phyloP scores from a whole-genome alignment of 1,140 invertebrate species.

The Prorops nasuta region DNA sequence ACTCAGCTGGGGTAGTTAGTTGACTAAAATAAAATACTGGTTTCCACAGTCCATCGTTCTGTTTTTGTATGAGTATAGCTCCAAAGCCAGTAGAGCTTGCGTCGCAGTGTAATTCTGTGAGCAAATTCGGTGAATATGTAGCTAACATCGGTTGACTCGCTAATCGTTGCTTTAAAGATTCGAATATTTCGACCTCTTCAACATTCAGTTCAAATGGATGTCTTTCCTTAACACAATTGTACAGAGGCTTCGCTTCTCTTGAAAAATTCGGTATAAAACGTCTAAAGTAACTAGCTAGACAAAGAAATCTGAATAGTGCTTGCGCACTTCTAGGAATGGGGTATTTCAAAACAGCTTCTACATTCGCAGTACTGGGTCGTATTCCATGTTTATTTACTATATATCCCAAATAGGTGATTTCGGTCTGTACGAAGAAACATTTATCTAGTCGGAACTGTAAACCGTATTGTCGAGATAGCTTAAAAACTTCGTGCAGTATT shows the following conservation, averaged over 20 bases:
- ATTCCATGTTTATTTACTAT: not conserved
- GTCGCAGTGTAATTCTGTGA: constrained; percentile 9
- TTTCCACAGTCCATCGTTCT: constrained; percentile 11
- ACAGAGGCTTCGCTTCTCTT: not conserved
- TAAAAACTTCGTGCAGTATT: not conserved
- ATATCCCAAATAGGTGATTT: not conserved
- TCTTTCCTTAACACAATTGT: not conserved
- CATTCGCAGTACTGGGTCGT: not conserved
- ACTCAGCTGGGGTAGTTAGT: constrained; percentile 26
- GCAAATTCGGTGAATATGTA: constrained; percentile 26
- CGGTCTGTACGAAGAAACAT: not conserved
- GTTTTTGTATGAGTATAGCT: constrained; percentile 29
- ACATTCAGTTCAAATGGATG: not conserved
- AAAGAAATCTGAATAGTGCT: not conserved
- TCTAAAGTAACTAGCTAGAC: not conserved
- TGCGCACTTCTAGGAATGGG: not conserved
- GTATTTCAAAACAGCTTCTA: not conserved
- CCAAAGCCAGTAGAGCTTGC: constrained; percentile 17
- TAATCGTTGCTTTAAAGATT: not conserved
- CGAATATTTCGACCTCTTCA: not conserved
- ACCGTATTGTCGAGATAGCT: not conserved
- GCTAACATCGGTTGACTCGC: not conserved
- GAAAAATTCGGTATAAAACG: not conserved
- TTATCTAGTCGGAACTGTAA: not conserved
- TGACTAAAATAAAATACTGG: constrained; percentile 34